Conservation (phyloP, 1,140 invertebrate genomes). For the Lerema accius region DNA sequence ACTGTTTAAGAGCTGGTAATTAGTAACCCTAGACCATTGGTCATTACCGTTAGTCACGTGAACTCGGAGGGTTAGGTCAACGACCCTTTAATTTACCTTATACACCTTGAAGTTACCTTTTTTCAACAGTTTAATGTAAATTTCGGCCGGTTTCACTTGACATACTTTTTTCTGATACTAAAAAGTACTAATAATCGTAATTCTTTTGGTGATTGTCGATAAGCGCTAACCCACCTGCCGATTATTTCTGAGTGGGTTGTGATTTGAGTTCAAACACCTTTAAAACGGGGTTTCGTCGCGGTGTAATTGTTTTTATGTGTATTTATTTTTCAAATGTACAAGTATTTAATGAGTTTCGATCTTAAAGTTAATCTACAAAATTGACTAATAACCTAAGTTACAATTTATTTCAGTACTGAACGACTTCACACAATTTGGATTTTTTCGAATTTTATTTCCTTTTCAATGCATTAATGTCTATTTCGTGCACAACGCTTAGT, state of each 20-base stretch:
- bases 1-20: conserved; percentile 13
- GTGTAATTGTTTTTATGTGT: background rate
- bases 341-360: no score
- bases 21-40: conserved; percentile 21
- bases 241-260: background rate
- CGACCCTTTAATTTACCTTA: conserved; percentile 8
- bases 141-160: background rate
- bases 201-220: background rate
- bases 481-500: no score
- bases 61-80: conserved; percentile 13
- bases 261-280: background rate
- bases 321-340: no score
- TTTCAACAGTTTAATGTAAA: background rate
- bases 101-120: background rate
- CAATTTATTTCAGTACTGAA: no score
- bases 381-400: no score
- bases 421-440: no score
- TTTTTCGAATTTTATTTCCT: no score
- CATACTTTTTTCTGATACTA: background rate
- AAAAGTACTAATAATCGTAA: background rate
- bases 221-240: background rate
- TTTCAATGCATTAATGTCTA: no score
- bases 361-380: no score
- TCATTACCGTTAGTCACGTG: conserved; percentile 30
- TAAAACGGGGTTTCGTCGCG: background rate